Base-by-base conservation (phyloP, 2,888 invertebrate genomes). In the Lasioglossum marginatum region DNA sequence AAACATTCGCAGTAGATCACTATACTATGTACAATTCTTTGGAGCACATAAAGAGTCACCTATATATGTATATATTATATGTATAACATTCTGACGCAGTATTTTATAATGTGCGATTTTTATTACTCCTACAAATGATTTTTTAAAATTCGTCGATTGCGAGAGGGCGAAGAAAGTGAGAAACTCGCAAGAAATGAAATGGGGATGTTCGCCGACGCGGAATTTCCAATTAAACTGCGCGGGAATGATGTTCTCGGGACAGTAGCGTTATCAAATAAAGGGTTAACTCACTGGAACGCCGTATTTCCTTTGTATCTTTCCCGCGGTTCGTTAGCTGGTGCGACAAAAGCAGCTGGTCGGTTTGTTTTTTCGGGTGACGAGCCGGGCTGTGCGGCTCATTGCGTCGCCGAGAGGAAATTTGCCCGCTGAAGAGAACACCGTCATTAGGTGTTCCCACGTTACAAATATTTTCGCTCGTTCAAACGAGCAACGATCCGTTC, bases 391-490 rank as follows among this genome's bases (percentile, higher is more conserved):
- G 72, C 75, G 37, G 60, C 60, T 77, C 68, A 40, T 48, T 77
- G 19, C 71, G 12, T 66, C 76, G 16, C 12, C 16, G 66, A 48
- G 45, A 8, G 23, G 60, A 43, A 27, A 45, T 16, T 66, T 45
- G 68, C 45, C 23, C 23, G 37, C 10, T 31, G 74, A 52, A 45
- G 37, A 48, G 75, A 78, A 40, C 34, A 45, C 75, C 52, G 72
- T 85, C 85, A 45, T 85, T 85, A 82, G 75, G 73, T 34, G 66
- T 40, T 10, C 37, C 66, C 72, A 31, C 68, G 82, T 83, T 82
- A 83, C 77, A 82, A 77, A 82, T 82, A 75, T 79, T 82, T 83
- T 68, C 82, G n/a, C 77, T 57, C 73, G 73, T 34, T 74, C 57
- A 34, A 81, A 76, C 66, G 75, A 43, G 23, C 45, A 78, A 37